Base-by-base conservation (phyloP, 2,888 invertebrate species). In the Ditula angustiorana region DNA sequence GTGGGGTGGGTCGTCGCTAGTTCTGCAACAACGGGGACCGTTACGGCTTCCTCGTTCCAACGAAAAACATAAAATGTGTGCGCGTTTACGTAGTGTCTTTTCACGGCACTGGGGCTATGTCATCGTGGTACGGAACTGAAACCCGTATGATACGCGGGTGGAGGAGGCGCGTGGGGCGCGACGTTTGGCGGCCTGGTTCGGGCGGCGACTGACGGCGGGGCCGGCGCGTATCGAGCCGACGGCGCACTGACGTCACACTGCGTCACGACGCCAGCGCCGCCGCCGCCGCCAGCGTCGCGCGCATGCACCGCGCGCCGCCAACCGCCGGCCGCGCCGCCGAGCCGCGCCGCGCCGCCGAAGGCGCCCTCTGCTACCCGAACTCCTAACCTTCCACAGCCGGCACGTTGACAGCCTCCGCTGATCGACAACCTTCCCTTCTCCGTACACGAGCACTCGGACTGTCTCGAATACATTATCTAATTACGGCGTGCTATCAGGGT, bases 201-300 rank as follows among this genome's bases (percentile, higher is more conserved):
- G 89, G 90, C 90, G 92, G 93, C 93, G 93, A 93, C 92, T 93
- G 94, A 88, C 90, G 93, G 86, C 88, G 89, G 92, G 90, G 90
- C 91, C 93, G 90, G 90, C 88, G 89, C 92, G 93, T 94, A 94
- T 93, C 92, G 94, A 94, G 94, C 93, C 94, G 94, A 93, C 94
- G 93, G 94, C 94, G 91, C 94, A 94, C 94, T 95, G 94, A 94
- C 94, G 94, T 95, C 94, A 95, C 94, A 94, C 95, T 94, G 94
- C 94, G 94, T 94, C 94, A 92, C 93, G 88, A 89, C 88, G 90
- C 87, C 88, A 88, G 88, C 91, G 90, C 89, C 88, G 90, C 89
- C 87, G 82, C 84, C 75, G 79, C 80, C 77, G 77, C 79, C 78
- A 75, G 74, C 74, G 69, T 67, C 70, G 71, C 69, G 71, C 73